Base-by-base conservation (phyloP, 2,888 invertebrate species). In the Cordilura impudica region DNA sequence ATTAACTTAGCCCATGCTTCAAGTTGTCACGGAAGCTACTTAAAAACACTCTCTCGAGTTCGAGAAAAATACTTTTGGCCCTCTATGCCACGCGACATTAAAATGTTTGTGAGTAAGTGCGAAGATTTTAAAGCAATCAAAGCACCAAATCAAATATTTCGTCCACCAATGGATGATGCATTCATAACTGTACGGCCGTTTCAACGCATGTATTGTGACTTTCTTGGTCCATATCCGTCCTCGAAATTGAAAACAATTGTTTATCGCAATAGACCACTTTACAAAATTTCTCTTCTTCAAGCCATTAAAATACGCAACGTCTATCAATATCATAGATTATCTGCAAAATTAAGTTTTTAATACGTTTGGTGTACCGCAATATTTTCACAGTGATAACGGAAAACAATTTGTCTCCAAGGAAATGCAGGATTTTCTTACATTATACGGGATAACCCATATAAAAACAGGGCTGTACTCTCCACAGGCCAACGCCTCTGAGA, bases 401-500 rank as follows among this genome's bases (percentile, higher is more conserved):
- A n/a, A 71, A 71, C 77, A 71, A 43, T 71, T 72, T 43, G 45
- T 60, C 6, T 77, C 71, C 3, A 47, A 51, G 1, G 51, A 51
- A 16, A 60, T 77, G 45, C 4, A 8, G 1, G 35, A 65, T 6
- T 71, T 77, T 26, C n/a, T n/a, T n/a, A n/a, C n/a, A n/a, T n/a
- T n/a, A n/a, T n/a, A n/a, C n/a, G n/a, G n/a, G n/a, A n/a, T n/a
- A n/a, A n/a, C n/a, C n/a, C n/a, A n/a, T n/a, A n/a, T n/a, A n/a
- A n/a, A n/a, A n/a, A n/a, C n/a, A n/a, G n/a, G n/a, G n/a, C n/a
- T n/a, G n/a, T n/a, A n/a, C n/a, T n/a, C n/a, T n/a, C n/a, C n/a
- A n/a, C 23, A 79, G 43, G 79, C 78, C 0, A 78, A 78, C 26
- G 70, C 73, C 10, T 65, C 65, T 2, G 78, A 79, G 23, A 39